Conservation (phyloP, 2,113 vertebrate genomes). For the Lagopus leucura region DNA sequence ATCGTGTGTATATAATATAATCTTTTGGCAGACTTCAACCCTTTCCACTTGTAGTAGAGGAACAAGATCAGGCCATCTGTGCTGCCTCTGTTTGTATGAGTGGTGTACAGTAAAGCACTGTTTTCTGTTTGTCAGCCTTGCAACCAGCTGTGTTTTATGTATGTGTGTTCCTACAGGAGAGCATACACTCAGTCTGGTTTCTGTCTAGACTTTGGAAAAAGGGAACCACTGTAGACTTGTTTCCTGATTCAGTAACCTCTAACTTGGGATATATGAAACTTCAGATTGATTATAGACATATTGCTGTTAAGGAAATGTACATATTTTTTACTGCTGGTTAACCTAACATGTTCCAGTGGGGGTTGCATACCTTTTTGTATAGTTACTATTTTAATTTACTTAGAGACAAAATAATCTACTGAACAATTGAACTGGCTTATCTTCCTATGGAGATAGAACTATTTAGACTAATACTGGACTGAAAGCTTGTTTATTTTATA, state of each 20-base stretch:
- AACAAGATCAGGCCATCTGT: background rate
- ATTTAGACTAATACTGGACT: background rate
- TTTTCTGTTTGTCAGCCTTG: background rate
- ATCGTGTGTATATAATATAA: background rate
- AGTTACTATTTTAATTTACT: background rate
- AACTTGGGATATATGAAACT: background rate
- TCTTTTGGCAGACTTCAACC: background rate
- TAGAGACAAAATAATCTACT: background rate
- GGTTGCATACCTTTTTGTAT: background rate
- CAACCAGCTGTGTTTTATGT: background rate
- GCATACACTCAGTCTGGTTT: background rate
- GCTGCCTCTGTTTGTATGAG: background rate
- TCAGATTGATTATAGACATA: background rate
- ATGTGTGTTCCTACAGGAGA: rapidly evolving
- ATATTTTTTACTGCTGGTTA: background rate
- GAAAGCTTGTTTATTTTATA: background rate
- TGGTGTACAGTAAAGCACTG: background rate
- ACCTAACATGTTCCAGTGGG: background rate
- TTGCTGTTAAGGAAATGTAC: background rate
- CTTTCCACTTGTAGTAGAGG: background rate
- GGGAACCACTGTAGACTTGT: background rate
- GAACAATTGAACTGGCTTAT: background rate
- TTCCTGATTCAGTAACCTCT: background rate
- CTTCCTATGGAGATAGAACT: background rate
- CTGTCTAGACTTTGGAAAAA: rapidly evolving